Percentiles rank a stretch among this genome's conserved stretches.
Conservation (phyloP, 2,888 invertebrate genomes). For the Apamea sordens region DNA sequence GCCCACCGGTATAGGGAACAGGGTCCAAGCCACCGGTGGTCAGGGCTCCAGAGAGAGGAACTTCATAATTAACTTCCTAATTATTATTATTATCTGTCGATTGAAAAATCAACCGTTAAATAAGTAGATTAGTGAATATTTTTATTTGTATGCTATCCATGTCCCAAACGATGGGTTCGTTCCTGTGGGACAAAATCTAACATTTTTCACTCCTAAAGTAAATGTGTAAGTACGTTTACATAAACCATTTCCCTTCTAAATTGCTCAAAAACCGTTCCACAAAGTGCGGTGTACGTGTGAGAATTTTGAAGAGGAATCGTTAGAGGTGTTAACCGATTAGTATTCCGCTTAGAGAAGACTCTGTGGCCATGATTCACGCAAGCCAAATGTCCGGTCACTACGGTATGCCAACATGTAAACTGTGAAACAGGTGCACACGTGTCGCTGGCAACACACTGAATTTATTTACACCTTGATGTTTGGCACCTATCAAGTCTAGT, state of each 20-base stretch:
- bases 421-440: constrained; percentile 7
- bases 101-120: no score
- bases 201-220: not conserved
- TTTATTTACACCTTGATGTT: not conserved
- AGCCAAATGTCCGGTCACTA: constrained; percentile 23
- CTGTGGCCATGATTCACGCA: constrained; percentile 45
- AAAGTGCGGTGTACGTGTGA: constrained; percentile 16
- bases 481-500: not conserved
- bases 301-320: constrained; percentile 18
- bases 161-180: not conserved
- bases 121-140: no score
- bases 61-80: no score
- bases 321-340: constrained; percentile 41
- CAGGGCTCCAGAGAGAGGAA: no score
- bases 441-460: not conserved
- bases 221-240: not conserved
- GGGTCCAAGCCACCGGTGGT: no score
- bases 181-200: not conserved
- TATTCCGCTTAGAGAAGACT: constrained; percentile 38
- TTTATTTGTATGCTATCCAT: no score
- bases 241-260: constrained; percentile 10
- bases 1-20: no score
- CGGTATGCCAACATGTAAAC: constrained; percentile 9
- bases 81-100: no score
- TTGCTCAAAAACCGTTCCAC: not conserved